Percentiles rank a stretch among this genome's conserved stretches.
Evolutionary conservation across 2,797 vertebrate species (phyloP).

Genomic region (Pipistrellus kuhlii): DNA sequence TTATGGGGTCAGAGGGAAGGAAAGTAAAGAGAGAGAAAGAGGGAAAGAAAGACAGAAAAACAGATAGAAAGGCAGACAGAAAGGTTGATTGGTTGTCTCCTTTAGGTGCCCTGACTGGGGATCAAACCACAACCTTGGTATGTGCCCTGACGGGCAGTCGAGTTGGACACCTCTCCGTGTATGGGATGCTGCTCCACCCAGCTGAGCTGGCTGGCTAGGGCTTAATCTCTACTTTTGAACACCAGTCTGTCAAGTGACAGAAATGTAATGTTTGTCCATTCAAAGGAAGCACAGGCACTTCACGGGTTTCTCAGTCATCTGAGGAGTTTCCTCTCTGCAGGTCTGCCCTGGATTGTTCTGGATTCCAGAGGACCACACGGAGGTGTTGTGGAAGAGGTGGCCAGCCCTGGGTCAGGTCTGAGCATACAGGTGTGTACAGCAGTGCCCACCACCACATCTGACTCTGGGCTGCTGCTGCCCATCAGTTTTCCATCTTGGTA

Average conservation of each 20-base stretch:
- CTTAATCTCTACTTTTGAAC: slow-evolving; percentile 65
- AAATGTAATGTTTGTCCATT: slow-evolving; percentile 26
- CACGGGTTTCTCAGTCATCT: neutral
- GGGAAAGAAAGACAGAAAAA: too few relatives aligned
- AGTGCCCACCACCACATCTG: too few relatives aligned
- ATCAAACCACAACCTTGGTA: neutral
- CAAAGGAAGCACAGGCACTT: neutral
- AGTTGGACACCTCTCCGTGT: neutral
- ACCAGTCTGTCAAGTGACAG: slow-evolving; percentile 34
- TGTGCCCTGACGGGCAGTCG: neutral
- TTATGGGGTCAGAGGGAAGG: neutral
- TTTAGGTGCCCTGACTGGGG: neutral
- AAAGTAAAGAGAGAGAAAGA: neutral
- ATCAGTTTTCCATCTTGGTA: rapidly evolving
- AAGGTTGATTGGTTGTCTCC: neutral
- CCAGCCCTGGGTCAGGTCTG: neutral
- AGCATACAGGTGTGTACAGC: rapidly evolving
- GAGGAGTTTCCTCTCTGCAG: neutral
- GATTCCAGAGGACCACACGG: neutral
- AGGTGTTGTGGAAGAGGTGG: neutral
- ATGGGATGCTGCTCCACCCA: neutral
- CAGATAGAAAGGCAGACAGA: too few relatives aligned
- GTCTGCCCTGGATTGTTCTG: neutral
- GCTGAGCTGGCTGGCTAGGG: neutral
- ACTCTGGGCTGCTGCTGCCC: neutral